phyloP scores from a whole-genome alignment of 2,888 invertebrate species.

The Phlogophora meticulosa region DNA sequence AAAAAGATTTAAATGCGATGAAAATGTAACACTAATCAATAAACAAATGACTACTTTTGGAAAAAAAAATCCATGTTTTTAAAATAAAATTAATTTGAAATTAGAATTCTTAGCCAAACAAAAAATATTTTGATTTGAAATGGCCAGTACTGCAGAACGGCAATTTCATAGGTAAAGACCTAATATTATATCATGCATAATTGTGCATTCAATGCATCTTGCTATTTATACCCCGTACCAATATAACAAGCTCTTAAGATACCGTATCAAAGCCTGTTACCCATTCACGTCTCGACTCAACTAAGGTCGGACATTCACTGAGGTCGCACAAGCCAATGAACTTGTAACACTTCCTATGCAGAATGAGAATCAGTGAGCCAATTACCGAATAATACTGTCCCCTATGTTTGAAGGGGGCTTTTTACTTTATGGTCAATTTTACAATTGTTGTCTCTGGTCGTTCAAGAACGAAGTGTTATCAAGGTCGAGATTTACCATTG shows the following conservation, averaged over 20 bases:
- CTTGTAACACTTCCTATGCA: conserved; percentile 53
- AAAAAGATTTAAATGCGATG: too few relatives aligned
- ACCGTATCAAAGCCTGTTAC: conserved; percentile 41
- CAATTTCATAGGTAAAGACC: too few relatives aligned
- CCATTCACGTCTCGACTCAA: conserved; percentile 26
- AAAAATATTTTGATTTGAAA: too few relatives aligned
- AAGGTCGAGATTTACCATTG: conserved; percentile 12
- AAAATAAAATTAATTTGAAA: too few relatives aligned
- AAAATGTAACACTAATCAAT: too few relatives aligned
- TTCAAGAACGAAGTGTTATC: not conserved
- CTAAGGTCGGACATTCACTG: conserved; percentile 54
- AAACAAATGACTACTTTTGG: too few relatives aligned
- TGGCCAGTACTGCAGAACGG: too few relatives aligned
- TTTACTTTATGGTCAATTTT: conserved; percentile 69
- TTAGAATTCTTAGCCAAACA: too few relatives aligned
- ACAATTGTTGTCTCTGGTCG: conserved; percentile 66
- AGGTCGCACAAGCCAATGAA: conserved; percentile 57
- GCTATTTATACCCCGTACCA: conserved; percentile 38
- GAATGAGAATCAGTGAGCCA: conserved; percentile 34
- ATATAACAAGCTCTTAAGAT: conserved; percentile 38
- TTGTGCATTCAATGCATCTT: not conserved
- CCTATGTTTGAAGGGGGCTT: conserved; percentile 55
- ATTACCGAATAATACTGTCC: conserved; percentile 61
- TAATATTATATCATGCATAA: too few relatives aligned
- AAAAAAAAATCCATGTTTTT: too few relatives aligned